Percentiles rank a stretch among this genome's conserved stretches.
Conservation (phyloP, 2,113 vertebrate species). For the Sturnira hondurensis region DNA sequence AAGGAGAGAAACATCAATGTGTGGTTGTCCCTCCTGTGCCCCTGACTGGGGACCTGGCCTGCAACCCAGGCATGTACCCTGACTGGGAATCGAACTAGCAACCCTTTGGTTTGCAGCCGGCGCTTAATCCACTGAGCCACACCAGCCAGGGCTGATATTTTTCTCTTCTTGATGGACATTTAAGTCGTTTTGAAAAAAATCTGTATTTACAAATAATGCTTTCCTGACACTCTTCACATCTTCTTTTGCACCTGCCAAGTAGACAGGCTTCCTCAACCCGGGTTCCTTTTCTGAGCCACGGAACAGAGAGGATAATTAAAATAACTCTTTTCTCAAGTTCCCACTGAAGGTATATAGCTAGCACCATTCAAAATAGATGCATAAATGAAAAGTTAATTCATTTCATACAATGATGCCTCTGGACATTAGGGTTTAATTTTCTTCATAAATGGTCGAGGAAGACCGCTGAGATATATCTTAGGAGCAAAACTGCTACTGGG, state of each 20-base stretch:
- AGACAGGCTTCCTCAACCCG: neutral
- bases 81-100: no score
- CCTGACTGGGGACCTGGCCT: no score
- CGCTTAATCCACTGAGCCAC: no score
- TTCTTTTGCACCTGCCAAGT: neutral
- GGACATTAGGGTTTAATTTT: neutral
- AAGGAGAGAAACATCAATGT: no score
- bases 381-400: neutral
- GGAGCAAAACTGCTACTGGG: neutral
- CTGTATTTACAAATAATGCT: neutral
- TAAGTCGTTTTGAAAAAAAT: neutral
- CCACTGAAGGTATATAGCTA: neutral
- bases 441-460: neutral
- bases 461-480: neutral
- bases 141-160: neutral
- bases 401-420: neutral
- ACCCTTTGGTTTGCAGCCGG: no score
- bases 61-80: no score
- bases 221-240: neutral
- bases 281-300: neutral
- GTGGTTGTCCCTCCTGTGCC: no score
- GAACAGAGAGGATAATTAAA: neutral
- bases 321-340: neutral
- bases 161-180: neutral
- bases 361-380: neutral